Evolutionary conservation across 2,888 invertebrate species (phyloP), one percentile per base, ranked within the genome.

Genomic region (Dimorphilus gyrociliatus): DNA sequence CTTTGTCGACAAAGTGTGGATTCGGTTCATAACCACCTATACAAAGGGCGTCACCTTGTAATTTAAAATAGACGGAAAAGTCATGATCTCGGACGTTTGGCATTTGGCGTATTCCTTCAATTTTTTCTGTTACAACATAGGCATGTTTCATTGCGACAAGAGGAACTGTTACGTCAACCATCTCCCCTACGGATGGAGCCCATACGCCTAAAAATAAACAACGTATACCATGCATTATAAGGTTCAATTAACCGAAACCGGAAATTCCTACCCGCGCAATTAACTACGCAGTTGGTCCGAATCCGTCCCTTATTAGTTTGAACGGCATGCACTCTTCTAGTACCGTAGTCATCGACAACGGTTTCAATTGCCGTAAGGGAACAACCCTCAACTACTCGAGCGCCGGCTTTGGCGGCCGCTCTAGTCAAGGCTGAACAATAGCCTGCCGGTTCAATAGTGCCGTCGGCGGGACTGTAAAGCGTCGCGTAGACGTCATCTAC

Each of bases 61-160:
- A 71, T 48, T 80, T 73, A 42, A 85, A 73, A 52, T 85, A 86
- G 15, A 82, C 67, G 13, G 73, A 75, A 5, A 72, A 72, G 53
- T 88, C 86, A 47, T 84, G 82, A 60, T 85, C 85, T 23, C 85
- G 66, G 10, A 85, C 68, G 54, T 85, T 85, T 1, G 86, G 85
- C 35, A 56, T 76, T 60, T 26, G 74, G 73, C 33, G 75, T 67
- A 78, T 70, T 40, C 76, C 79, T 0, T 76, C 72, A 10, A 85
- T 76, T 0, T 72, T 68, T 37, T 84, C 81, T 1, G 78, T 77
- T 0, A 85, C 73, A 4, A 86, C 74, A 50, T 85, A 88, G 0
- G 85, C 76, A 54, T 88, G 86, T 50, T 81, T 81, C 72, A 85
- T 79, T 0, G 82, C 75, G 8, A 78, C 65, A 19, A 85, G 46